phyloP scores from a whole-genome alignment of 2,888 invertebrate species.

The Griposia aprilina region DNA sequence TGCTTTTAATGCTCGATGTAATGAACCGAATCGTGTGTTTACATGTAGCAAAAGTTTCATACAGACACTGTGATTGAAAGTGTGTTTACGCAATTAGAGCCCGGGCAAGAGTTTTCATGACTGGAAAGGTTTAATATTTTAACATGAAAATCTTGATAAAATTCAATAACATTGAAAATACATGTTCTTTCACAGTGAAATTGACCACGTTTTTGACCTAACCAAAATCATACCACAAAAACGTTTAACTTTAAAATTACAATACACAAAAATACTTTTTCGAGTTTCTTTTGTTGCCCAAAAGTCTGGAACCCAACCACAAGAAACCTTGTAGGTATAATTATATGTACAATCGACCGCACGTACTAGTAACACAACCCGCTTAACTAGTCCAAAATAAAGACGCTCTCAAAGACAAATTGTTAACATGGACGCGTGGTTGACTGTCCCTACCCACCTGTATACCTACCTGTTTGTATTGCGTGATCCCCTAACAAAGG shows the following conservation, averaged over 20 bases:
- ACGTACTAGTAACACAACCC: not conserved
- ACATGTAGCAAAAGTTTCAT: slow-evolving; percentile 6
- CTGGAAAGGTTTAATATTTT: too few species aligned
- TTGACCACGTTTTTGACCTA: not conserved
- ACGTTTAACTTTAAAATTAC: slow-evolving; percentile 19
- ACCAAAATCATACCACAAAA: slow-evolving; percentile 17
- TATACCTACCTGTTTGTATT: slow-evolving; percentile 48
- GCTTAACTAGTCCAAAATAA: not conserved
- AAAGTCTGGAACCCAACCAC: slow-evolving; percentile 17
- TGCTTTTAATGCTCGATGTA: slow-evolving; percentile 57
- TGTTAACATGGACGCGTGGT: not conserved
- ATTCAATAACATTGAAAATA: not conserved
- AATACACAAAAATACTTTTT: slow-evolving; percentile 12
- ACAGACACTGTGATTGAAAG: not conserved
- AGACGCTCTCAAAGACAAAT: not conserved
- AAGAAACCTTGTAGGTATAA: slow-evolving; percentile 8
- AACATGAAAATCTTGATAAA: too few species aligned
- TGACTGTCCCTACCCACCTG: slow-evolving; percentile 24
- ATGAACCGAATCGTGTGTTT: slow-evolving; percentile 36
- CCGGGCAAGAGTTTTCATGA: too few species aligned
- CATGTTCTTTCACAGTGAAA: not conserved
- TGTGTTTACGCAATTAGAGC: too few species aligned
- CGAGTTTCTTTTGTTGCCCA: not conserved
- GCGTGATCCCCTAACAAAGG: slow-evolving; percentile 66
- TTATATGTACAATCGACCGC: slow-evolving; percentile 30